These are phyloP conservation scores for Mythimna loreyi DNA, from an alignment of 2,888 invertebrate genomes.

Conservation along the genomic window DNA sequence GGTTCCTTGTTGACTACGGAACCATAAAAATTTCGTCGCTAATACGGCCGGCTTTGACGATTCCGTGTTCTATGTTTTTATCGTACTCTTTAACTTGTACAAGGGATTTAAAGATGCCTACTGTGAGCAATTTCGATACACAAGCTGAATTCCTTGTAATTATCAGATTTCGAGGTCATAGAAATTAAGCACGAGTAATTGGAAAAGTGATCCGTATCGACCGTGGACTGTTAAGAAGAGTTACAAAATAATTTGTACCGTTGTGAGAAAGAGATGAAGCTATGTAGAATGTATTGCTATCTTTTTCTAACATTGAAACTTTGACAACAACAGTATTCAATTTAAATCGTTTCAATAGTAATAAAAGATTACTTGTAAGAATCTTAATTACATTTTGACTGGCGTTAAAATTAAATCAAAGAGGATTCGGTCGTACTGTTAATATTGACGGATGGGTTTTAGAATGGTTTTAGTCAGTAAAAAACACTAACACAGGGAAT, in stretches of 20 bases:
- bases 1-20: no score
- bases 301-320: neutral
- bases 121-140: slow-evolving; percentile 5
- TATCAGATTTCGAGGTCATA: slow-evolving; percentile 14
- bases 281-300: neutral
- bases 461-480: no score
- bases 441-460: no score
- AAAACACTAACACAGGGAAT: no score
- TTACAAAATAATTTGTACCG: no score
- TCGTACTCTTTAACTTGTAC: slow-evolving; percentile 24
- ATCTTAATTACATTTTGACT: no score
- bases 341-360: no score
- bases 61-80: slow-evolving; percentile 22
- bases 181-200: neutral
- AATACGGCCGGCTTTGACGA: neutral
- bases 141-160: slow-evolving; percentile 7
- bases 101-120: slow-evolving; percentile 15
- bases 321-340: neutral
- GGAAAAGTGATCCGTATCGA: slow-evolving; percentile 1
- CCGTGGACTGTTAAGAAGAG: no score
- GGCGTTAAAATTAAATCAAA: no score
- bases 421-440: no score
- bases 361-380: no score
- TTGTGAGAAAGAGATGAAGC: no score
- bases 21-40: neutral